Evolutionary conservation across 30 jellyfish, hydroid and myxozoan species (phyloP).

Genomic region (Catostylus mosaicus): DNA sequence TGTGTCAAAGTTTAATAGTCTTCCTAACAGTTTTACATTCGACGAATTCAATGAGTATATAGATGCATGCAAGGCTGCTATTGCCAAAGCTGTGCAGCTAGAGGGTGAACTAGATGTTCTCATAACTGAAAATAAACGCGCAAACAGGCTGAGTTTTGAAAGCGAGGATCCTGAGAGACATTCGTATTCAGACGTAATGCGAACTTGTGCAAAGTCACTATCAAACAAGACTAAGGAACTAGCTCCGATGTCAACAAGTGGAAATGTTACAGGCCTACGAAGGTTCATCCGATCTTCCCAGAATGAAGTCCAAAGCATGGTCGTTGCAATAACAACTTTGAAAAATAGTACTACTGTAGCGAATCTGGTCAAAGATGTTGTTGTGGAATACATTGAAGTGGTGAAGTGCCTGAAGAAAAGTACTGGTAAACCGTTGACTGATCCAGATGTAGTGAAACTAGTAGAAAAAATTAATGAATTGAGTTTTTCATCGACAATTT

Average conservation of each 20-base stretch:
- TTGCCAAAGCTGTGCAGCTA: constrained; percentile 8
- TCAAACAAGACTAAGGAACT: constrained; percentile 40
- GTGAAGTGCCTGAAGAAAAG: constrained; percentile 39
- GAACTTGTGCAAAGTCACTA: constrained; percentile 44
- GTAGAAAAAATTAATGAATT: constrained; percentile 52
- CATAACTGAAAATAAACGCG: constrained; percentile 13
- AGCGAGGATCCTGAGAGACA: constrained; percentile 47
- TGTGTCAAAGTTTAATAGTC: constrained; percentile 7
- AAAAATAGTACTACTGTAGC: constrained; percentile 46
- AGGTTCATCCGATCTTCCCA: constrained; percentile 43
- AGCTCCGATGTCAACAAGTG: constrained; percentile 37
- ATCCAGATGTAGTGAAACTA: constrained; percentile 51
- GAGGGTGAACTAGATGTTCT: constrained; percentile 26
- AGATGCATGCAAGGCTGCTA: constrained; percentile 38
- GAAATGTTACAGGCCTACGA: constrained; percentile 23
- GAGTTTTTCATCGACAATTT: constrained; percentile 45
- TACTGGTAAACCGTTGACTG: constrained; percentile 57
- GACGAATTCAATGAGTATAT: constrained; percentile 47
- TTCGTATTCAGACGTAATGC: constrained; percentile 54
- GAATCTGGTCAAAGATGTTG: constrained; percentile 43
- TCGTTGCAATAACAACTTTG: constrained; percentile 53
- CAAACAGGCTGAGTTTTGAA: constrained; percentile 34
- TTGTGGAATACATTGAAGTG: constrained; percentile 47
- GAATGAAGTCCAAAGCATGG: constrained; percentile 50
- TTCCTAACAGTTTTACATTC: constrained; percentile 18